Base-by-base conservation (phyloP, 2,888 invertebrate species). In the Drosophila rellima region DNA sequence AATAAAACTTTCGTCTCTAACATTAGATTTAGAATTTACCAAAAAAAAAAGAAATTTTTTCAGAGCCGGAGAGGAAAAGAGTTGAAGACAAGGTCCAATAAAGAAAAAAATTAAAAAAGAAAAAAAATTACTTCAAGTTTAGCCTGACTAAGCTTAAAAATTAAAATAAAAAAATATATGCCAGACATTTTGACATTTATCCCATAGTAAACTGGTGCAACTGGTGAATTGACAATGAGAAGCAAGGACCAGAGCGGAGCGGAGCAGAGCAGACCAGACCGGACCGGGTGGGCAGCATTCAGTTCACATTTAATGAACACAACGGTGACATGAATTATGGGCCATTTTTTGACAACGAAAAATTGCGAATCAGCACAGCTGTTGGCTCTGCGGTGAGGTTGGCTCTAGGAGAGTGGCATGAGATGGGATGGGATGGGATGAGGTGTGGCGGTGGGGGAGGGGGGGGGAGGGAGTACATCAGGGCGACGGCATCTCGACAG, bases 271-370 rank as follows among this genome's bases (percentile, higher is more conserved):
- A 26, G 26, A 26, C 26, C 26, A 26, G 10, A 29, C n/a, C 45
- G n/a, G 37, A 44, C 45, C 47, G 61, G 61, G 61, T 62, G 61
- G 61, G 63, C 35, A 60, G 69, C 10, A 47, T 67, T 69, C 76
- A 70, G 72, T 72, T 75, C 73, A 78, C 73, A 82, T 85, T 82
- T 85, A 82, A 82, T 82, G 86, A 82, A 82, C 82, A 85, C 73
- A 64, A 64, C 77, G 82, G 70, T 82, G 85, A 82, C 85, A 82
- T 85, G 86, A 82, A 69, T 85, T 85, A 86, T 82, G 80, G 69
- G 60, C 70, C 78, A 82, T 65, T 69, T 56, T 60, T 81, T 77
- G 79, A 80, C 77, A 82, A 69, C 78, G 80, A 82, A 80, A 82
- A 69, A 85, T 82, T 69, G 80, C 73, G 63, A 85, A 78, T 82